These are phyloP conservation scores for Cantharis flavilabris DNA, from an alignment of 2,888 invertebrate genomes.

Conservation along the genomic window DNA sequence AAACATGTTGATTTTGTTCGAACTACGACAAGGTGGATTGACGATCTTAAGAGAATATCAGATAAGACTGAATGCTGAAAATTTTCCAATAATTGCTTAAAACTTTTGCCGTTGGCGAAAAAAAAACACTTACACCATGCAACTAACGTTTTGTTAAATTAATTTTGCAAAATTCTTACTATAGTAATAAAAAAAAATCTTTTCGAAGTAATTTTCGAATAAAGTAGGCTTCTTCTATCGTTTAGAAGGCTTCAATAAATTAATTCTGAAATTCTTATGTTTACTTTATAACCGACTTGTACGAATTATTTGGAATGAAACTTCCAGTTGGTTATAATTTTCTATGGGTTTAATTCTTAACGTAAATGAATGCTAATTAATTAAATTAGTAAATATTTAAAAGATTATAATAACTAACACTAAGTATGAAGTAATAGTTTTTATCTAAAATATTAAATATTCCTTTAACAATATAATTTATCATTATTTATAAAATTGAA, in stretches of 20 bases:
- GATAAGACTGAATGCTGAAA: too few species aligned
- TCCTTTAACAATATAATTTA: too few species aligned
- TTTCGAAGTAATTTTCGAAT: neutral
- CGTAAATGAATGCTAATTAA: neutral
- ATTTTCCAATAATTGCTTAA: too few species aligned
- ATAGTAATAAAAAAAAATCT: neutral
- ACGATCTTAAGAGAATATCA: too few species aligned
- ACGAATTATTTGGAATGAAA: neutral
- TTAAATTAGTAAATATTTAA: neutral
- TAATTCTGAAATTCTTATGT: neutral
- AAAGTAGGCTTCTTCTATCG: neutral
- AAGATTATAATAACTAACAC: neutral
- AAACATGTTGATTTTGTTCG: too few species aligned
- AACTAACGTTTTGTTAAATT: neutral
- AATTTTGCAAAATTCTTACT: neutral
- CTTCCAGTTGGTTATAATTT: neutral
- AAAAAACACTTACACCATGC: too few species aligned
- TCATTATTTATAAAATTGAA: too few species aligned
- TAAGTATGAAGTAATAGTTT: too few species aligned
- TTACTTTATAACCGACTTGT: neutral
- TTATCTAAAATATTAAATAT: too few species aligned
- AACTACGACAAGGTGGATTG: too few species aligned
- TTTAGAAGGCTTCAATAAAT: neutral
- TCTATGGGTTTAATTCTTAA: neutral
- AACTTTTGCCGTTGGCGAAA: too few species aligned